Evolutionary conservation across 2,113 vertebrate species (phyloP), one percentile per base, ranked within the genome.

Genomic region (Chinchilla lanigera): DNA sequence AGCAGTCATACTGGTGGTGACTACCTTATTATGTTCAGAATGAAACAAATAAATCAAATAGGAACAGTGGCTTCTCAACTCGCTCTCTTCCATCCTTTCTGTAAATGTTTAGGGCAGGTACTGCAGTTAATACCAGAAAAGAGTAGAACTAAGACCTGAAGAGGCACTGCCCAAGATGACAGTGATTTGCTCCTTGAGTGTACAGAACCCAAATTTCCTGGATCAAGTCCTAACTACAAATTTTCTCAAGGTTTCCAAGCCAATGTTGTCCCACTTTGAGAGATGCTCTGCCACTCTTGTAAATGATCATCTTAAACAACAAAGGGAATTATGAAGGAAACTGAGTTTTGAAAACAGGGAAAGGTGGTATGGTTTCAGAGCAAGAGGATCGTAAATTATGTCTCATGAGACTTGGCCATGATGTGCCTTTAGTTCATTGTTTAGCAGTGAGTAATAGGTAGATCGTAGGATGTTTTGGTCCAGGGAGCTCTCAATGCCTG

Each of bases 51-150:
- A 80, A 67, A 69, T 87, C 80, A 95, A 75, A 28, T 5, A 10
- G 30, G 3, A 14, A 52, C 12, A 56, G 50, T 2, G 33, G 1
- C 26, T 84, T 92, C 60, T 73, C 16, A 6, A 75, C 7, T 28
- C 38, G 81, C 17, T 61, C 69, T 63, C 63, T 82, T 67, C 33
- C 12, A 17, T 41, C 50, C 67, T 81, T 75, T 88, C 13, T 26
- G 28, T 60, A 22, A 82, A 78, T 11, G 13, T 47, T 50, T 50
- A 50, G 47, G 47, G 47, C 47, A 50, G 47, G 47, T 50, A 50
- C n/a, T n/a, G n/a, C n/a, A n/a, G 82, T n/a, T 93, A 87, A 93
- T 7, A 50, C 61, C 95, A 86, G 65, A 91, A 97, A 97, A 69
- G 54, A 90, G 30, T 28, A 97, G 63, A 38, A n/a, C 22, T 28